Conservation (phyloP, 2,113 vertebrate genomes). For the Atherinomorus stipes region DNA sequence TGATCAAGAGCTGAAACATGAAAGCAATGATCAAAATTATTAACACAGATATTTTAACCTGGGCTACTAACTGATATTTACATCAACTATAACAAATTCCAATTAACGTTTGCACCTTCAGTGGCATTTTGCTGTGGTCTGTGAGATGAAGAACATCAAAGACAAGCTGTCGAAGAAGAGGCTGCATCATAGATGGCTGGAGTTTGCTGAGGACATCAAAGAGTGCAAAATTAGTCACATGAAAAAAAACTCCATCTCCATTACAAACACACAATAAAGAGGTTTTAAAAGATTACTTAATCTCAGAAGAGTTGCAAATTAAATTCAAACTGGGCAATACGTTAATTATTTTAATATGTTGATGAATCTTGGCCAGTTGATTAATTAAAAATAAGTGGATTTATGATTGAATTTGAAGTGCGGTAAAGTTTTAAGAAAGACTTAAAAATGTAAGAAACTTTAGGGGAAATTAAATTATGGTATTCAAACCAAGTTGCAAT, state of each 20-base stretch:
- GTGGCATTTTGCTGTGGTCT: constrained; percentile 90
- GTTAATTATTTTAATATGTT: constrained; percentile 40
- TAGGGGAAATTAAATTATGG: not conserved
- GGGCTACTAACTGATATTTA: not conserved
- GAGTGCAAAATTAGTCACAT: constrained; percentile 29
- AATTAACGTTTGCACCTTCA: constrained; percentile 84
- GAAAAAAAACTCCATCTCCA: not conserved
- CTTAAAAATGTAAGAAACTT: not conserved
- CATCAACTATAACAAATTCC: not conserved
- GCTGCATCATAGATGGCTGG: constrained; percentile 92
- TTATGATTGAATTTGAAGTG: not conserved
- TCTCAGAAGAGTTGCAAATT: constrained; percentile 14
- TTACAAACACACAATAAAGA: not conserved
- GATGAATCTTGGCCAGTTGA: constrained; percentile 35
- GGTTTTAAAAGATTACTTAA: constrained; percentile 24
- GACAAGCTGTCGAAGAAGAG: constrained; percentile 89
- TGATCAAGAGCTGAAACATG: constrained; percentile 87
- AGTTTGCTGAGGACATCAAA: constrained; percentile 84
- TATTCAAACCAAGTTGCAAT: not conserved
- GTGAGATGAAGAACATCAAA: constrained; percentile 91
- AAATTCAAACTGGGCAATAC: constrained; percentile 29
- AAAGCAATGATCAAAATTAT: constrained; percentile 6
- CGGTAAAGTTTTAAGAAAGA: not conserved
- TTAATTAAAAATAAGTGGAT: constrained; percentile 32
- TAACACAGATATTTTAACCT: not conserved